Conservation (phyloP, 2,888 invertebrate species). For the Habrosyne pyritoides region DNA sequence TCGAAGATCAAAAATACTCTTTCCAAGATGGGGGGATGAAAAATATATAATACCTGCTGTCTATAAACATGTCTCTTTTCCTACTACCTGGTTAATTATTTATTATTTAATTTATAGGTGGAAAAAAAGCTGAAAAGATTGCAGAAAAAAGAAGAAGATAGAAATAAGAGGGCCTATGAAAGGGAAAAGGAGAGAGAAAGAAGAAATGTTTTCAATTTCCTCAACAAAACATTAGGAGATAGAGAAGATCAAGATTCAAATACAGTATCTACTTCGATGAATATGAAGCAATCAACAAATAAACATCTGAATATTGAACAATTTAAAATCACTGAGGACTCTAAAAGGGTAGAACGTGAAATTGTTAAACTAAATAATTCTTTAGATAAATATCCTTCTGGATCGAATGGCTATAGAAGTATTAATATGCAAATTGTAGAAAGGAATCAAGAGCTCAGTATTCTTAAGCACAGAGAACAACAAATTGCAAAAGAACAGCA, state of each 20-base stretch:
- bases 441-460: slow-evolving; percentile 85
- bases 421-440: slow-evolving; percentile 84
- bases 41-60: too few relatives aligned
- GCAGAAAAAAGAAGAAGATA: slow-evolving; percentile 85
- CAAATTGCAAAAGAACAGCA: slow-evolving; percentile 88
- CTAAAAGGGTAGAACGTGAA: slow-evolving; percentile 86
- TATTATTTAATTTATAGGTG: slow-evolving; percentile 54
- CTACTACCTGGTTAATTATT: not conserved
- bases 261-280: slow-evolving; percentile 35
- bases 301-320: slow-evolving; percentile 89
- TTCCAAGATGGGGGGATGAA: too few relatives aligned
- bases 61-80: too few relatives aligned
- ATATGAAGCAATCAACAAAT: slow-evolving; percentile 81
- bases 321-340: slow-evolving; percentile 88
- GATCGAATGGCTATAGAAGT: slow-evolving; percentile 84
- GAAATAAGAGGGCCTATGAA: slow-evolving; percentile 86
- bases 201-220: slow-evolving; percentile 89
- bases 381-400: slow-evolving; percentile 84
- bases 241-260: slow-evolving; percentile 41
- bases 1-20: too few relatives aligned
- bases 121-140: slow-evolving; percentile 87
- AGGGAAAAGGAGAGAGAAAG: slow-evolving; percentile 84
- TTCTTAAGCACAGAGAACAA: slow-evolving; percentile 84
- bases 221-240: slow-evolving; percentile 86
- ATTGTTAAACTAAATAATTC: slow-evolving; percentile 86